Conservation (phyloP, 2,888 invertebrate genomes). For the Andrena minutula region DNA sequence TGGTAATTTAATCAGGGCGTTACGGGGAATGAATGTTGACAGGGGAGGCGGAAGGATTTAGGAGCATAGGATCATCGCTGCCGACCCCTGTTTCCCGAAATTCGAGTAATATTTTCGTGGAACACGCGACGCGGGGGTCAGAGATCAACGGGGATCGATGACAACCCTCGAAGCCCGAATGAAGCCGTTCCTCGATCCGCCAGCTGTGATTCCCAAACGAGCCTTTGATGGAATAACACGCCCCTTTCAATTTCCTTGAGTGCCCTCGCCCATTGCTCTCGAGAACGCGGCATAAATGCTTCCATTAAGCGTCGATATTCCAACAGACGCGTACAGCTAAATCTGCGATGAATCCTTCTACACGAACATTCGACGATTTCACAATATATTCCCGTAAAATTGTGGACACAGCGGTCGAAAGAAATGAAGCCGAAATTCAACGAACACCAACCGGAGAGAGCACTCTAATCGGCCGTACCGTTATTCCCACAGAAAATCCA, state of each 20-base stretch:
- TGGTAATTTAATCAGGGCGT: neutral
- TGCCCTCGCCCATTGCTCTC: conserved; percentile 50
- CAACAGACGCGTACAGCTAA: conserved; percentile 44
- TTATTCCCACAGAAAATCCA: conserved; percentile 22
- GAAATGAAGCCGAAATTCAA: neutral
- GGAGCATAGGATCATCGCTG: neutral
- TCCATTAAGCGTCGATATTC: conserved; percentile 44
- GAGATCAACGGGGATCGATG: conserved; percentile 54
- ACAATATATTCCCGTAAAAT: no score
- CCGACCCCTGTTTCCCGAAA: conserved; percentile 44
- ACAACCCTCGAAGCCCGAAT: conserved; percentile 52
- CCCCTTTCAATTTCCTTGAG: conserved; percentile 67
- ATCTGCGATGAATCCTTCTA: conserved; percentile 20
- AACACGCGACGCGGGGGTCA: conserved; percentile 46
- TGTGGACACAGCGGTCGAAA: neutral
- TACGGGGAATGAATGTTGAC: neutral
- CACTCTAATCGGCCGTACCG: conserved; percentile 40
- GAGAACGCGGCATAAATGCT: conserved; percentile 18
- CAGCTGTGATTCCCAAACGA: conserved; percentile 70
- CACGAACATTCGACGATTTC: conserved; percentile 9
- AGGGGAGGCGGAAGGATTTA: neutral
- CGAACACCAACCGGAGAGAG: neutral
- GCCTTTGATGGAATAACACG: conserved; percentile 58
- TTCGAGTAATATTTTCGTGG: conserved; percentile 46
- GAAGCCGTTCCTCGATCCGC: conserved; percentile 60